Evolutionary conservation across 2,888 invertebrate species (phyloP).

Genomic region (Lasioglossum leucozonium): DNA sequence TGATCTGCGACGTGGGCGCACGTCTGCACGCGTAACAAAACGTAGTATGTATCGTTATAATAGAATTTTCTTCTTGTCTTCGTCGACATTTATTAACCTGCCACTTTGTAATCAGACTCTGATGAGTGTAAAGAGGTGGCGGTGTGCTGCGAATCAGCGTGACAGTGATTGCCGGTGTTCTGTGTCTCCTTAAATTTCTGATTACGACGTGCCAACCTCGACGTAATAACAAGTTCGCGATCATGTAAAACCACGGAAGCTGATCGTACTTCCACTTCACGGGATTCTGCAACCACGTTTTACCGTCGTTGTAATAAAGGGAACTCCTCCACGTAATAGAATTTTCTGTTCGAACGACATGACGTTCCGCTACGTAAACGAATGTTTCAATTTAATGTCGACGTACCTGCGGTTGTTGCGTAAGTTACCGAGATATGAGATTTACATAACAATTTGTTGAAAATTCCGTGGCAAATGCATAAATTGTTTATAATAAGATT

Average conservation of each 20-base stretch:
- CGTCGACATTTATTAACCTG: conserved; percentile 19
- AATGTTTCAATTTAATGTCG: neutral
- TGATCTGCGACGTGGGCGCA: neutral
- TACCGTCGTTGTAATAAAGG: neutral
- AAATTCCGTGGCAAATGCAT: neutral
- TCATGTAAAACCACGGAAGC: conserved; percentile 19
- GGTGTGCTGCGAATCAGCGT: conserved; percentile 4
- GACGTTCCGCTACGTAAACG: neutral
- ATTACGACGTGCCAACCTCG: conserved; percentile 20
- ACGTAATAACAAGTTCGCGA: conserved; percentile 22
- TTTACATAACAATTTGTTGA: too few relatives aligned
- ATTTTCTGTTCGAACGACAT: neutral
- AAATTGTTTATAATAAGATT: neutral
- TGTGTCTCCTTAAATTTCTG: conserved; percentile 20
- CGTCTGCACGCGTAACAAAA: neutral
- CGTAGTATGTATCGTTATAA: neutral
- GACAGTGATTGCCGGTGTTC: conserved; percentile 25
- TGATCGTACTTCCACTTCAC: conserved; percentile 1
- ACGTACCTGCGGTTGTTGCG: neutral
- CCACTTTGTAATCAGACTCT: conserved; percentile 9
- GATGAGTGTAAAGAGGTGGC: conserved; percentile 8
- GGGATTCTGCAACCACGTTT: neutral
- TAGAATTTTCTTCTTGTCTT: conserved; percentile 10
- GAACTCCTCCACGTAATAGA: neutral
- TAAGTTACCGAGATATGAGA: too few relatives aligned